Conservation (phyloP, 2,113 vertebrate genomes). For the Neolamprologus ventralis region DNA sequence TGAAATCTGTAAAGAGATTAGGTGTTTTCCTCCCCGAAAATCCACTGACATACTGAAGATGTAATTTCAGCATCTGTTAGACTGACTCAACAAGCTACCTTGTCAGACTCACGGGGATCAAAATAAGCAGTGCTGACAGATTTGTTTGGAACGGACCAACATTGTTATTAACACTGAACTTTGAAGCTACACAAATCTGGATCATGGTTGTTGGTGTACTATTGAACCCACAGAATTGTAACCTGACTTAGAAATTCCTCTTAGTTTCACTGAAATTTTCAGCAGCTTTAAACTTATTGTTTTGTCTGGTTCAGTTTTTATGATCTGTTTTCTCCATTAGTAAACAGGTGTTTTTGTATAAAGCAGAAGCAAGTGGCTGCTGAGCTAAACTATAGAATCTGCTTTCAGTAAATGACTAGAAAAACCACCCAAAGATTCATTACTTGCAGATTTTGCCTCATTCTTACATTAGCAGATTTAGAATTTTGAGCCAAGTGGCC, state of each 20-base stretch:
- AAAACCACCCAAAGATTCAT: not conserved
- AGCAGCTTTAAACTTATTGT: not conserved
- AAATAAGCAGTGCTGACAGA: not conserved
- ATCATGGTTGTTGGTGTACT: not conserved
- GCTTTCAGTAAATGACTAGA: not conserved
- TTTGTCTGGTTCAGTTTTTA: not conserved
- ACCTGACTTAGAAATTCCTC: not conserved
- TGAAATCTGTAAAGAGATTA: conserved; percentile 28
- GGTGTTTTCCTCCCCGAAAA: conserved; percentile 1
- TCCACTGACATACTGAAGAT: conserved; percentile 1
- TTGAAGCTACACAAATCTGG: not conserved
- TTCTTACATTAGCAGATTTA: not conserved
- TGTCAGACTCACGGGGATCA: not conserved
- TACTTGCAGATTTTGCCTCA: not conserved
- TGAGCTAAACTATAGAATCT: not conserved
- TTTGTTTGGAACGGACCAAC: not conserved
- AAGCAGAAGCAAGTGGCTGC: not conserved
- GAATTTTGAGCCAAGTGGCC: not conserved
- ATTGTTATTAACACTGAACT: not conserved
- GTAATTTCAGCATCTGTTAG: not conserved
- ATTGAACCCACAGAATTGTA: not conserved
- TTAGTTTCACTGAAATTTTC: not conserved
- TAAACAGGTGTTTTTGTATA: not conserved
- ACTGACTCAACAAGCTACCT: not conserved
- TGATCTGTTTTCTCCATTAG: not conserved